Base-by-base conservation (phyloP, 2,113 vertebrate species). In the Silurus glanis region DNA sequence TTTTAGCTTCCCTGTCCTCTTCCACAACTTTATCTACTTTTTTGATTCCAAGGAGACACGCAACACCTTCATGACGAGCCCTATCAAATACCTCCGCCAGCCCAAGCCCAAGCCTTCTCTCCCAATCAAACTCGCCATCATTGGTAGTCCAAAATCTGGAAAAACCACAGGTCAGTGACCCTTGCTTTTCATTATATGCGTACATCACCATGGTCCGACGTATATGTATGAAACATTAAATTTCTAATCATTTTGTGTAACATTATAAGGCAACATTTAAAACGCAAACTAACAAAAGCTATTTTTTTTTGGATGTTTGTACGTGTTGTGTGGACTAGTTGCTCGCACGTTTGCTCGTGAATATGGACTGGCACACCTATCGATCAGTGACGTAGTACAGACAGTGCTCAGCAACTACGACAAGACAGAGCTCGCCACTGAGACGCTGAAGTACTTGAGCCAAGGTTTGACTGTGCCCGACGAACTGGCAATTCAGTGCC, bases 121-220 rank as follows among this genome's bases (percentile, higher is more conserved):
- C 61, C 96, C 97, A 66, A 80, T 99, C 84, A 97, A 94, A 94
- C 91, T 99, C 85, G 95, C 95, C 69, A 87, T 99, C 4, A 91
- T 95, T 72, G 98, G 98, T 84, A 96, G 96, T 88, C 96, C 97
- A 81, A 99, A 98, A 93, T 97, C 97, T 89, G 98, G 98, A 69
- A 99, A 98, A 93, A 98, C 95, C 61, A 96, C 97, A 92, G 94
- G 98, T 99, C 92, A 90, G 91, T 75, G 62, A 3, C 5, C 19
- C 37, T 10, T 64, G 28, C 51, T 66, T 71, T 47, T 21, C 4
- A 61, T 51, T 55, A 59, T 9, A 12, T 59, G 19, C 55, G 37
- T 13, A 28, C 12, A 6, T 75, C 49, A 75, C 9, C 72, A 8
- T 55, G 5, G 49, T 25, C 23, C 8, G 23, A 16, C 28, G 4